These are phyloP conservation scores for Raillietiella orientalis DNA, from an alignment of 2,888 invertebrate genomes.

Conservation along the genomic window DNA sequence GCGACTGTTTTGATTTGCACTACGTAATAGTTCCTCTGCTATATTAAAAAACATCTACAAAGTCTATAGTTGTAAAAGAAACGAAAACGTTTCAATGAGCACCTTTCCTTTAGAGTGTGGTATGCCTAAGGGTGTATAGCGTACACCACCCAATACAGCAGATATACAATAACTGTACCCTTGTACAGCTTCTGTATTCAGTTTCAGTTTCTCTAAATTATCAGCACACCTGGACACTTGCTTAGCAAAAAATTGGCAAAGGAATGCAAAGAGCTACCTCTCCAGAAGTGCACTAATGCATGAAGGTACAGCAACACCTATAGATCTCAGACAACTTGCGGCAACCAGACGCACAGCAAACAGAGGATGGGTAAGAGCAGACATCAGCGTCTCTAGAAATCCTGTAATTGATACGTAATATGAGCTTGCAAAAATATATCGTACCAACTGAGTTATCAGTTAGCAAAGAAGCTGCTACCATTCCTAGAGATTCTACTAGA, in stretches of 20 bases:
- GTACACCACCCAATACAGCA: conserved; percentile 66
- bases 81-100: conserved; percentile 3
- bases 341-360: conserved; percentile 62
- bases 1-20: conserved; percentile 84
- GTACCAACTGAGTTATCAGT: conserved; percentile 38
- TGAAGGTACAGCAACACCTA: conserved; percentile 74
- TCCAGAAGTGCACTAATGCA: conserved; percentile 79
- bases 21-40: conserved; percentile 77
- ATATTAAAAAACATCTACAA: conserved; percentile 53
- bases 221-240: conserved; percentile 30
- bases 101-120: conserved; percentile 92
- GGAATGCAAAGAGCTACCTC: conserved; percentile 11
- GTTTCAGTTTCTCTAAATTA: conserved; percentile 55
- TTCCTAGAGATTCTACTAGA: conserved; percentile 63
- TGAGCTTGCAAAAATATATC: conserved; percentile 1
- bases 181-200: conserved; percentile 28
- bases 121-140: conserved; percentile 62
- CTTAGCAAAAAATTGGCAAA: conserved; percentile 1
- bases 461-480: conserved; percentile 63
- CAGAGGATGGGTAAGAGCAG: conserved; percentile 73
- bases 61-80: conserved; percentile 3
- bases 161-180: conserved; percentile 78
- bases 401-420: conserved; percentile 14
- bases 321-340: conserved; percentile 72
- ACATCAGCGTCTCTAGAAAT: conserved; percentile 36